Percentiles rank a stretch among this genome's conserved stretches.
phyloP scores from a whole-genome alignment of 2,797 vertebrate genomes.

The Coregonus ussuriensis region DNA sequence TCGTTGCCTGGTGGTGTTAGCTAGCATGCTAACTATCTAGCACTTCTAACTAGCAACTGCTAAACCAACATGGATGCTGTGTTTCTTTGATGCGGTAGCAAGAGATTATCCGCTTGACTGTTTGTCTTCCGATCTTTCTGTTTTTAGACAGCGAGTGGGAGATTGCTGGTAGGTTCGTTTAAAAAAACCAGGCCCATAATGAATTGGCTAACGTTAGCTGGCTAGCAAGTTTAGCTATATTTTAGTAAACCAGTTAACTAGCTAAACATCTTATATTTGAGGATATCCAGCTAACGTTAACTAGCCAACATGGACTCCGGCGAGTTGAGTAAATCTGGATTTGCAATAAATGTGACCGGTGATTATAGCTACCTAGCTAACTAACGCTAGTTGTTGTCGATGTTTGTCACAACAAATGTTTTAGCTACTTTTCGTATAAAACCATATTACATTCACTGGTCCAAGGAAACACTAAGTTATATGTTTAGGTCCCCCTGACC shows the following conservation, averaged over 20 bases:
- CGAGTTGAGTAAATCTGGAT: constrained; percentile 40
- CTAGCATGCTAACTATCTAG: not conserved
- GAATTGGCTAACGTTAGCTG: not conserved
- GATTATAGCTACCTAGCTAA: not conserved
- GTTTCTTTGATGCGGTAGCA: constrained; percentile 34
- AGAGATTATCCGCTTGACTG: constrained; percentile 68
- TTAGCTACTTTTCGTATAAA: not conserved
- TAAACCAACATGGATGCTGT: constrained; percentile 67
- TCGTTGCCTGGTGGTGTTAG: constrained; percentile 15
- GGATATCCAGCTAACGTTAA: not conserved
- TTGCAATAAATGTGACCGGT: constrained; percentile 9
- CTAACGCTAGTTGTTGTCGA: not conserved
- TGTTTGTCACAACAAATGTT: not conserved
- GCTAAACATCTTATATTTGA: not conserved
- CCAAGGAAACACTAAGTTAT: not conserved
- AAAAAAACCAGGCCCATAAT: too few relatives aligned
- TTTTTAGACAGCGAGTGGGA: constrained; percentile 16
- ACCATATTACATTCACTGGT: not conserved
- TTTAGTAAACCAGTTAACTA: not conserved
- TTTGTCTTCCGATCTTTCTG: constrained; percentile 40
- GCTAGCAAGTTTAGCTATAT: not conserved
- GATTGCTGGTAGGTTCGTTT: not conserved
- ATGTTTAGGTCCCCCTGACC: not conserved
- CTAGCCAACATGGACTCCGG: not conserved
- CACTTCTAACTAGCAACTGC: constrained; percentile 6